Percentiles rank a stretch among this genome's conserved stretches.
Evolutionary conservation across 2,113 vertebrate genomes (phyloP).

Genomic region (Scomber scombrus): DNA sequence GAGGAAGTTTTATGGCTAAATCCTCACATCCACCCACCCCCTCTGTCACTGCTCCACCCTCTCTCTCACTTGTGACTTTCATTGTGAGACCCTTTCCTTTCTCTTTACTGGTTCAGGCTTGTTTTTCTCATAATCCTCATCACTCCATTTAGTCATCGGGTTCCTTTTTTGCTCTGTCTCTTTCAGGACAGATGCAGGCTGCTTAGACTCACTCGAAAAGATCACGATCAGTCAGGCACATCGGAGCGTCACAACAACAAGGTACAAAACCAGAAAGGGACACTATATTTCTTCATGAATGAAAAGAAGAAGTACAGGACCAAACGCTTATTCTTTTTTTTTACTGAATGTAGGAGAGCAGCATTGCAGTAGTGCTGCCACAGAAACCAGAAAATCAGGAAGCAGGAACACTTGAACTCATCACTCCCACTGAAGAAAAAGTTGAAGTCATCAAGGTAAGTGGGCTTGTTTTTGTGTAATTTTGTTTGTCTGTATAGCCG

Average conservation of each 20-base stretch:
- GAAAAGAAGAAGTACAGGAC: neutral
- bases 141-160: constrained; percentile 16
- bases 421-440: constrained; percentile 47
- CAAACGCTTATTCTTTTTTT: neutral
- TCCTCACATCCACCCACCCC: no score
- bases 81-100: constrained; percentile 18
- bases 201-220: constrained; percentile 80
- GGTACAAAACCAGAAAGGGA: constrained; percentile 55
- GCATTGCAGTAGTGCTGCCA: constrained; percentile 36
- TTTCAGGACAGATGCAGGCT: constrained; percentile 80
- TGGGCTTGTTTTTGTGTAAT: neutral
- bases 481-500: neutral
- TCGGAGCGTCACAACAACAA: constrained; percentile 77
- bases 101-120: constrained; percentile 25
- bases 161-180: constrained; percentile 48
- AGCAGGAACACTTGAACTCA: neutral
- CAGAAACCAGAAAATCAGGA: constrained; percentile 51
- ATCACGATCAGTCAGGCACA: constrained; percentile 69
- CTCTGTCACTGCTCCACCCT: constrained; percentile 28
- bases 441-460: constrained; percentile 79
- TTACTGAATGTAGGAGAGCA: constrained; percentile 57
- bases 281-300: neutral
- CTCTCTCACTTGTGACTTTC: constrained; percentile 37
- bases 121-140: neutral
- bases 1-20: constrained; percentile 49